Percentiles rank a stretch among this genome's conserved stretches.
phyloP scores from a whole-genome alignment of 2,113 vertebrate genomes.

The Salvelinus fontinalis region DNA sequence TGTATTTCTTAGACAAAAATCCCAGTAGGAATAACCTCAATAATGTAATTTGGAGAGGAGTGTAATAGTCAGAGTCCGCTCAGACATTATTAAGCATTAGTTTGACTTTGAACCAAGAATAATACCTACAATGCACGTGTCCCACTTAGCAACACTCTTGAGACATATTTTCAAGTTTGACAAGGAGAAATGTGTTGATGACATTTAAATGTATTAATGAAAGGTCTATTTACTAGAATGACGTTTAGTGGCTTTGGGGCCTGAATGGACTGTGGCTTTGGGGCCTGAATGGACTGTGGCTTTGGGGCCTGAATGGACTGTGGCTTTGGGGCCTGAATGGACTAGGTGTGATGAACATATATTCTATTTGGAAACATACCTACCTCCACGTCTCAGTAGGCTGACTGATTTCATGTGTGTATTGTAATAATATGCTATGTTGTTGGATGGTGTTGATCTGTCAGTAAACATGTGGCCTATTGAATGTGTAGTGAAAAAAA shows the following conservation, averaged over 20 bases:
- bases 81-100: slow-evolving; percentile 36
- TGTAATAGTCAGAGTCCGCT: slow-evolving; percentile 51
- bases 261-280: not conserved
- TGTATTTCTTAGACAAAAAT: slow-evolving; percentile 48
- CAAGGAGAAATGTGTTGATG: not conserved
- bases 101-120: slow-evolving; percentile 32
- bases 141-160: slow-evolving; percentile 20
- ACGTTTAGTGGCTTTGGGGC: not conserved
- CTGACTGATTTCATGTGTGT: too few species aligned
- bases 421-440: not conserved
- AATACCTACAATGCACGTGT: slow-evolving; percentile 24
- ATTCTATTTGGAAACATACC: not conserved
- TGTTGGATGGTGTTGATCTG: not conserved
- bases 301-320: not conserved
- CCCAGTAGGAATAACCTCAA: slow-evolving; percentile 43
- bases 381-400: not conserved
- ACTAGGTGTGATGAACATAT: not conserved
- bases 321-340: not conserved
- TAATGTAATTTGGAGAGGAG: slow-evolving; percentile 62
- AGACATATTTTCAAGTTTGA: not conserved
- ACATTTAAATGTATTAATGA: not conserved
- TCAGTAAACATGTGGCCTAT: not conserved
- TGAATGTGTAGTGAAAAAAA: not conserved
- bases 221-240: not conserved
- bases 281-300: too few species aligned